A percentile compares a stretch with the other conserved stretches of the same genome.
Evolutionary conservation across 2,113 vertebrate genomes (phyloP).

Genomic region (Nesoenas mayeri): DNA sequence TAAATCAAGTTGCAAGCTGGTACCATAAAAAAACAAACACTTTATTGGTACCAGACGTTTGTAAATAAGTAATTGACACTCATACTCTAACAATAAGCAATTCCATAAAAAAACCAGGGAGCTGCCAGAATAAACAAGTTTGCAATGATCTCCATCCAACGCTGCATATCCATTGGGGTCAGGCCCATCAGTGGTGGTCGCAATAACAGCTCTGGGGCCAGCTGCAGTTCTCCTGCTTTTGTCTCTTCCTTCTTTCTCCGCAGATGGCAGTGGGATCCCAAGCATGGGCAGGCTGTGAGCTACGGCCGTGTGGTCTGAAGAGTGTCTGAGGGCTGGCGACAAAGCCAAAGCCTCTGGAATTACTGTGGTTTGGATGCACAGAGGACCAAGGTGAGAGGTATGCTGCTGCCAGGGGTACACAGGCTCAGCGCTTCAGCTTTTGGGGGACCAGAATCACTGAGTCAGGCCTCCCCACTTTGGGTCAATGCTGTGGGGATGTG

Average conservation of each 20-base stretch:
- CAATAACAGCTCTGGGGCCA: not conserved
- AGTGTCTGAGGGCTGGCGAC: not conserved
- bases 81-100: slow-evolving; percentile 33
- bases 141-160: not conserved
- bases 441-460: not conserved
- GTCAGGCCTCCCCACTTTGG: not conserved
- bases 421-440: not conserved
- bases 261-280: not conserved
- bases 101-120: slow-evolving; percentile 21
- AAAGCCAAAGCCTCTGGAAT: not conserved
- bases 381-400: not conserved
- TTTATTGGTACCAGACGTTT: slow-evolving; percentile 52
- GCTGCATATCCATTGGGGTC: not conserved
- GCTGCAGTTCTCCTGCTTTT: slow-evolving; percentile 3
- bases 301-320: not conserved
- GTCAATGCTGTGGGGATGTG: accelerated
- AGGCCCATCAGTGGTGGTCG: not conserved
- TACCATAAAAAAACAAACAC: not conserved
- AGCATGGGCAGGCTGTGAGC: not conserved
- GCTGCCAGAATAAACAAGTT: slow-evolving; percentile 61
- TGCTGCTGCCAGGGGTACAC: not conserved
- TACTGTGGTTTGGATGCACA: not conserved
- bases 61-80: slow-evolving; percentile 58
- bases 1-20: slow-evolving; percentile 4
- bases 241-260: not conserved